phyloP scores from a whole-genome alignment of 2,797 vertebrate species.

The Podargus strigoides region DNA sequence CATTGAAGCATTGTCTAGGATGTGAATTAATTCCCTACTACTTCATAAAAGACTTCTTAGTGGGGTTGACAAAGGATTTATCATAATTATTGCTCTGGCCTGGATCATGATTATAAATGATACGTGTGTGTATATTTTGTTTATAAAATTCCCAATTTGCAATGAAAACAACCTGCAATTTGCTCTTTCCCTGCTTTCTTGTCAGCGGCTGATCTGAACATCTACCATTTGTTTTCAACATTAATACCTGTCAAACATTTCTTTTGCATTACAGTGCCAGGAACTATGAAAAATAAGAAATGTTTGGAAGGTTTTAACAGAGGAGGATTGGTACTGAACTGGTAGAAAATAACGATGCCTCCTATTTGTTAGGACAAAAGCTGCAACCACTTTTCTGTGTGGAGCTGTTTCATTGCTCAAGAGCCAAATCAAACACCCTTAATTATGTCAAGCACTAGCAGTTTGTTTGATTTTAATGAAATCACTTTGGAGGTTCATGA shows the following conservation, averaged over 20 bases:
- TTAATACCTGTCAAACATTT: conserved; percentile 72
- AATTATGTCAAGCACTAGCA: background rate
- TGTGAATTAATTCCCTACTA: conserved; percentile 68
- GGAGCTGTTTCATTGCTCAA: background rate
- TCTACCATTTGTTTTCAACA: conserved; percentile 60
- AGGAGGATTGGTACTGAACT: background rate
- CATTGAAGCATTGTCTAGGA: conserved; percentile 64
- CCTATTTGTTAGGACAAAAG: background rate
- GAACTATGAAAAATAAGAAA: conserved; percentile 3
- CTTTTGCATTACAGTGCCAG: background rate
- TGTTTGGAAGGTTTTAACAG: conserved; percentile 38
- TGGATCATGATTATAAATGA: conserved; percentile 66
- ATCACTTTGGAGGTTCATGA: background rate
- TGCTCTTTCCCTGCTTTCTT: background rate
- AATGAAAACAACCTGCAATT: conserved; percentile 72
- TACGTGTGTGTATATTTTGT: conserved; percentile 63
- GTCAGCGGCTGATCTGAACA: conserved; percentile 36
- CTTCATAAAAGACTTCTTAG: conserved; percentile 69
- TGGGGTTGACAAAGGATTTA: conserved; percentile 75
- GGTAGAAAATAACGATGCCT: background rate
- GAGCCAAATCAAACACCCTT: conserved; percentile 28
- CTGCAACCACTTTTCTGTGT: conserved; percentile 26
- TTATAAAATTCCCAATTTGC: conserved; percentile 69
- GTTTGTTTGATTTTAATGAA: conserved; percentile 34
- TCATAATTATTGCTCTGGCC: conserved; percentile 74